phyloP scores from a whole-genome alignment of 1,140 invertebrate genomes.

The Hesperophylax magnus region DNA sequence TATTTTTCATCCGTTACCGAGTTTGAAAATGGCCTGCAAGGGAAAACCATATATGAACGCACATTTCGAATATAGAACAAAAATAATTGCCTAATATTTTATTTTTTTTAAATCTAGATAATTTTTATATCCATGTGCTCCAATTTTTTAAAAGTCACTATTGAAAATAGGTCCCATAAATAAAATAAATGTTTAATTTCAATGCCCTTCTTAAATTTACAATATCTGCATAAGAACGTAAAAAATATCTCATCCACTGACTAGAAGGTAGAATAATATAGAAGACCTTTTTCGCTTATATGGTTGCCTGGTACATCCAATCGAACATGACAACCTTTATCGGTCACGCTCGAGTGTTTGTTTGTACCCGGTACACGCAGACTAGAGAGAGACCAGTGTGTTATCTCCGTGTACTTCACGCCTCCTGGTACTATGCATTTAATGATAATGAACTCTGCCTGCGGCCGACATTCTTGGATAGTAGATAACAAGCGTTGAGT shows the following conservation, averaged over 20 bases:
- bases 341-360: neutral
- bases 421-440: conserved; percentile 2
- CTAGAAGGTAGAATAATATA: neutral
- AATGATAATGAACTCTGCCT: neutral
- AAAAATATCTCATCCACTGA: neutral
- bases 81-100: no score
- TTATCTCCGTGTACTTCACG: neutral
- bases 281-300: neutral
- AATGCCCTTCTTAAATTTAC: no score
- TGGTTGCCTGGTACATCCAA: neutral
- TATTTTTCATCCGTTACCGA: no score
- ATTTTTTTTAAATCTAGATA: no score
- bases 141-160: neutral
- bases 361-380: neutral
- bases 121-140: no score
- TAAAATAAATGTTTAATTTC: neutral
- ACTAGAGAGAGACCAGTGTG: neutral
- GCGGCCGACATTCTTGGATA: neutral
- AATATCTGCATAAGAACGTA: neutral
- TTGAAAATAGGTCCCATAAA: neutral
- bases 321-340: neutral
- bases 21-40: no score
- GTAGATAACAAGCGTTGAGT: neutral
- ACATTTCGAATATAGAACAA: no score
- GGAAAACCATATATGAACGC: no score